Evolutionary conservation across 2,888 invertebrate species (phyloP).

Genomic region (Myopa tessellatipennis): DNA sequence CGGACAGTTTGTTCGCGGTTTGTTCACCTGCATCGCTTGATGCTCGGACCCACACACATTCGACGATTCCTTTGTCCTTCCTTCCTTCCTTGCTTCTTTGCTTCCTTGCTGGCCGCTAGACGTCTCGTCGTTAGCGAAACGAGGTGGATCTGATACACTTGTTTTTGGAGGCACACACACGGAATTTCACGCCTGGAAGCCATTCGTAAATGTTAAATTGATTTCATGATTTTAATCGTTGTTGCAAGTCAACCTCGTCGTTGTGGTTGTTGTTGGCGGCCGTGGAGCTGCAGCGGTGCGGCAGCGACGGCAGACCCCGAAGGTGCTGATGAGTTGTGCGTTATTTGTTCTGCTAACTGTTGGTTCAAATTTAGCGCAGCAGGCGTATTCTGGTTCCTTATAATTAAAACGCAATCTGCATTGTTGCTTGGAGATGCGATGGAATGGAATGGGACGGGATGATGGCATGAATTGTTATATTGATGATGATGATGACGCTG

Average conservation of each 20-base stretch:
- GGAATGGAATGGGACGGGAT: not conserved
- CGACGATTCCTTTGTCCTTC: not conserved
- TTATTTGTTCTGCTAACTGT: conserved; percentile 51
- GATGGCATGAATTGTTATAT: not conserved
- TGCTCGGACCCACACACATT: conserved; percentile 27
- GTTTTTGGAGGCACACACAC: conserved; percentile 24
- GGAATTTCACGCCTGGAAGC: conserved; percentile 64
- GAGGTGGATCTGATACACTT: conserved; percentile 35
- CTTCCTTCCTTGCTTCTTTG: not conserved
- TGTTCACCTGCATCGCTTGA: conserved; percentile 60
- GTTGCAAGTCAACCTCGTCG: conserved; percentile 50
- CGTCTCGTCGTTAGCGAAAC: conserved; percentile 34
- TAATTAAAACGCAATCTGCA: conserved; percentile 65
- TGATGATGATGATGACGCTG: too few species aligned
- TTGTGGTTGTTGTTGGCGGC: not conserved
- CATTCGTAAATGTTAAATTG: conserved; percentile 58
- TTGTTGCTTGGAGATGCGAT: conserved; percentile 9
- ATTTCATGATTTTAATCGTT: conserved; percentile 55
- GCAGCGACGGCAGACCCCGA: conserved; percentile 28
- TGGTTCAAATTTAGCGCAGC: conserved; percentile 54
- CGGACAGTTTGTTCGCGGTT: conserved; percentile 63
- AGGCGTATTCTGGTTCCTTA: conserved; percentile 54
- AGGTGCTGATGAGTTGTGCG: conserved; percentile 43
- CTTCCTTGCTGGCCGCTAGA: not conserved
- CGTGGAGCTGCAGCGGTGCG: not conserved